Conservation (phyloP, 2,888 invertebrate genomes). For the Apotomis turbidana region DNA sequence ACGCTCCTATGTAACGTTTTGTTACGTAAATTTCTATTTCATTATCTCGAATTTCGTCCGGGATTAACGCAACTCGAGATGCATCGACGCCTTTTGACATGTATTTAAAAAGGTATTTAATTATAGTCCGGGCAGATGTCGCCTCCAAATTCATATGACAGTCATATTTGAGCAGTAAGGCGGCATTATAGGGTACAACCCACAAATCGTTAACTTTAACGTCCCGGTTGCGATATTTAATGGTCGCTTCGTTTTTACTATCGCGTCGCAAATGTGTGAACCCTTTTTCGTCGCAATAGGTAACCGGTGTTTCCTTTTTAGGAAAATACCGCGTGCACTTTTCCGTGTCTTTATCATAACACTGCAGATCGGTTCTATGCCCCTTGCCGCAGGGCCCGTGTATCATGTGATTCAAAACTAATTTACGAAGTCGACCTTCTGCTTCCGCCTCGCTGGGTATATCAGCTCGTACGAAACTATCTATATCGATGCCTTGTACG, state of each 20-base stretch:
- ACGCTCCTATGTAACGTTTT: slow-evolving; percentile 12
- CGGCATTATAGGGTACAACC: slow-evolving; percentile 1
- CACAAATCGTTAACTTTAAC: background rate
- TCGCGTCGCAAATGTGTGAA: background rate
- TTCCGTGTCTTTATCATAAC: too few species aligned
- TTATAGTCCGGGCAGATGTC: background rate
- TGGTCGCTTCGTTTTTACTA: background rate
- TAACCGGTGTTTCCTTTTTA: background rate
- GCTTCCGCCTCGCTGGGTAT: slow-evolving; percentile 3
- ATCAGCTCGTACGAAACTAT: slow-evolving; percentile 12
- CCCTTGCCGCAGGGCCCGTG: background rate
- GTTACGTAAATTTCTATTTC: background rate
- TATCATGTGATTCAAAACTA: background rate
- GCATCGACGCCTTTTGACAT: slow-evolving; percentile 9
- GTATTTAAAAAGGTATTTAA: background rate
- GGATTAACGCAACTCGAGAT: too few species aligned
- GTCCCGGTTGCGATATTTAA: slow-evolving; percentile 3
- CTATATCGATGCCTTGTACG: slow-evolving; percentile 11
- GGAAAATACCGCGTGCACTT: slow-evolving; percentile 12
- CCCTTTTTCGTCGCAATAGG: background rate
- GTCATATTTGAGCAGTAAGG: slow-evolving; percentile 3
- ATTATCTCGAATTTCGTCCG: too few species aligned
- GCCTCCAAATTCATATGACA: slow-evolving; percentile 5
- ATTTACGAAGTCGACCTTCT: background rate
- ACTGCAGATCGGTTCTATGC: slow-evolving; percentile 4